phyloP scores from a whole-genome alignment of 2,797 vertebrate species.

The Squalus acanthias region DNA sequence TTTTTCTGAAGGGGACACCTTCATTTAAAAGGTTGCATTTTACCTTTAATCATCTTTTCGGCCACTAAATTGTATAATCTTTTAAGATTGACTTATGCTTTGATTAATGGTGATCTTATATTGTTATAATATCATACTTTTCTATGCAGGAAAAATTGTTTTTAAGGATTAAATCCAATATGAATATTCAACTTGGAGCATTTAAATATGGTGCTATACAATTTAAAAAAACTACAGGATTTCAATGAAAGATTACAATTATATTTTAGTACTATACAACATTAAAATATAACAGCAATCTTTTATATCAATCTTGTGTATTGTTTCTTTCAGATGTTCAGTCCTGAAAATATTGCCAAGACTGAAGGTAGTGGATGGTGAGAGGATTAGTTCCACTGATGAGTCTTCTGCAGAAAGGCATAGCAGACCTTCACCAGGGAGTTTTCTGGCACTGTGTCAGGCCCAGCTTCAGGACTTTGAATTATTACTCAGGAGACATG shows the following conservation, averaged over 20 bases:
- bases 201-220: not conserved
- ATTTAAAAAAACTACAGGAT: not conserved
- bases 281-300: not conserved
- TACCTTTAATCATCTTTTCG: too few species aligned
- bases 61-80: not conserved
- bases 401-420: constrained; percentile 46
- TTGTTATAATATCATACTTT: not conserved
- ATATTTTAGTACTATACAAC: not conserved
- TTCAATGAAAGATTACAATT: not conserved
- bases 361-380: constrained; percentile 63
- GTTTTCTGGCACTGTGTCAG: constrained; percentile 69
- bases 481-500: constrained; percentile 55
- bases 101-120: not conserved
- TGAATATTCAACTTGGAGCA: not conserved
- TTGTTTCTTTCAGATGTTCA: constrained; percentile 56
- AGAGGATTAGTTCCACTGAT: constrained; percentile 48
- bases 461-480: constrained; percentile 63
- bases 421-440: constrained; percentile 46
- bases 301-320: not conserved
- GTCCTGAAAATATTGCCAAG: constrained; percentile 60
- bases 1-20: not conserved
- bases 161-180: not conserved
- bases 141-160: not conserved
- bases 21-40: not conserved
- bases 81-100: not conserved